Conservation (phyloP, 1,140 invertebrate genomes). For the Drosophila watanabei region DNA sequence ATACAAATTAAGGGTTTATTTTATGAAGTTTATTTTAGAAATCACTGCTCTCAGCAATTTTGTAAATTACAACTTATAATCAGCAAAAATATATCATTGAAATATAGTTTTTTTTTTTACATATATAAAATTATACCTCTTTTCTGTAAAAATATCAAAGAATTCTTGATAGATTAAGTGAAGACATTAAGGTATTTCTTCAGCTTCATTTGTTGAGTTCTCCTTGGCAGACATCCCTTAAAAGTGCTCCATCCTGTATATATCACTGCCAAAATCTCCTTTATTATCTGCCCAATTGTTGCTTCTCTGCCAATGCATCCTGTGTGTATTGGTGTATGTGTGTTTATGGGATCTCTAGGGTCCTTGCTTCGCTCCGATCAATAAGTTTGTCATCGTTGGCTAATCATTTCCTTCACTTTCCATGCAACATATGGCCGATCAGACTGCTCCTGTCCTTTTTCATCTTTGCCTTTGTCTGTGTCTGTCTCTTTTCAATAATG, state of each 20-base stretch:
- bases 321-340: slow-evolving; percentile 5
- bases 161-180: too few relatives aligned
- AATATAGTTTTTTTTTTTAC: not conserved
- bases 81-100: not conserved
- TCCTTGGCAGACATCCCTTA: not conserved
- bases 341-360: not conserved
- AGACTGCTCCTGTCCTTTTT: not conserved
- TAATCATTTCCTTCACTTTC: slow-evolving; percentile 68
- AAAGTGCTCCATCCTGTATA: slow-evolving; percentile 2
- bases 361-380: slow-evolving; percentile 16
- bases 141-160: not conserved
- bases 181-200: not conserved
- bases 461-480: not conserved
- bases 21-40: not conserved
- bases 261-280: slow-evolving; percentile 33
- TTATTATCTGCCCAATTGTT: slow-evolving; percentile 22
- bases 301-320: slow-evolving; percentile 29
- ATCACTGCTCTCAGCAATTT: not conserved
- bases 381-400: slow-evolving; percentile 74
- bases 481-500: slow-evolving; percentile 40
- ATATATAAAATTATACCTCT: not conserved
- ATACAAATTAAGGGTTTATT: not conserved
- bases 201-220: slow-evolving; percentile 4
- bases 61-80: not conserved
- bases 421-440: slow-evolving; percentile 47